phyloP scores from a whole-genome alignment of 30 jellyfish, hydroid and myxozoan genomes.

The Catostylus mosaicus region DNA sequence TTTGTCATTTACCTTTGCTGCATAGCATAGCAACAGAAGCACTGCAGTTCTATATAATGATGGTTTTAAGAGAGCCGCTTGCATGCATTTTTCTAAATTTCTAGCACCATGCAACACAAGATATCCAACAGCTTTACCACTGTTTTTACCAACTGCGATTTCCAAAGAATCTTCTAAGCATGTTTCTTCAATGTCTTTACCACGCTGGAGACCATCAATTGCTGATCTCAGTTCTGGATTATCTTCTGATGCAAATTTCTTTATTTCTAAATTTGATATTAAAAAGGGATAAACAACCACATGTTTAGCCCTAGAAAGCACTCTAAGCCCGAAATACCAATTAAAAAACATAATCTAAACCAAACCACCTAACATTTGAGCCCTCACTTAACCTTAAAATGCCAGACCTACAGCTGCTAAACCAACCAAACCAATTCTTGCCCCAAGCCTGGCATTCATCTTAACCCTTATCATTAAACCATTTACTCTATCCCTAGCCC shows the following conservation, averaged over 20 bases:
- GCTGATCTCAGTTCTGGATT: conserved; percentile 39
- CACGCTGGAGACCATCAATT: conserved; percentile 48
- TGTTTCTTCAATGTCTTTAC: conserved; percentile 69
- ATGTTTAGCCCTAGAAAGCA: background rate
- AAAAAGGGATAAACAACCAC: background rate
- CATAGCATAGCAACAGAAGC: conserved; percentile 77
- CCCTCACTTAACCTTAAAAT: too few relatives aligned
- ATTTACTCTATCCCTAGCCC: too few relatives aligned
- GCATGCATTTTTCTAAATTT: conserved; percentile 67
- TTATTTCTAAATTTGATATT: conserved; percentile 64
- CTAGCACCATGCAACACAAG: conserved; percentile 82
- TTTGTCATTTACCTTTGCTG: conserved; percentile 70
- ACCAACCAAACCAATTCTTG: background rate
- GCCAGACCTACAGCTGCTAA: background rate
- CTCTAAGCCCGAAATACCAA: background rate
- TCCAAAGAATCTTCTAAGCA: conserved; percentile 89
- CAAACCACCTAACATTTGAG: too few relatives aligned
- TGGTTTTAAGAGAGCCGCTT: conserved; percentile 59
- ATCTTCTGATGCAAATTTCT: conserved; percentile 45
- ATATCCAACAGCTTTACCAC: conserved; percentile 79
- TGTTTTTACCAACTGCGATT: conserved; percentile 71
- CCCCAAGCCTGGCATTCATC: background rate
- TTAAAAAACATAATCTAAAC: background rate
- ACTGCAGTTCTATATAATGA: conserved; percentile 63
- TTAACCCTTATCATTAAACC: too few relatives aligned